Conservation (phyloP, 2,797 vertebrate genomes). For the Crenuchus spilurus region DNA sequence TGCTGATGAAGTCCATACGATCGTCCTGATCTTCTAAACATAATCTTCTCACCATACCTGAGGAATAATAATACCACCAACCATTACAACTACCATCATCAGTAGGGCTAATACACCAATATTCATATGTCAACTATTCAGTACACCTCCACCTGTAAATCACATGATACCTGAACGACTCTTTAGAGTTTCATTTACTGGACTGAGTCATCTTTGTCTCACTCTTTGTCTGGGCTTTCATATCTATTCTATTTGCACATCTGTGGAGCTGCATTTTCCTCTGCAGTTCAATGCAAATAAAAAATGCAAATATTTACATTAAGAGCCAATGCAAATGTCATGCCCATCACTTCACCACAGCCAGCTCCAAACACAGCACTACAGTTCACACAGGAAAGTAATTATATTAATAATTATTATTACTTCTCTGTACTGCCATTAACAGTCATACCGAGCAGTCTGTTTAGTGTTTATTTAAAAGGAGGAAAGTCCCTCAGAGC, state of each 20-base stretch:
- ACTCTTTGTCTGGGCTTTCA: too few species aligned
- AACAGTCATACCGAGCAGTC: too few species aligned
- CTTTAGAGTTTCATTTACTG: too few species aligned
- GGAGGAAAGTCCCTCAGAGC: too few species aligned
- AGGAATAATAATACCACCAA: background rate
- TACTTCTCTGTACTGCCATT: too few species aligned
- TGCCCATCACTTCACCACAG: background rate
- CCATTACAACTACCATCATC: background rate
- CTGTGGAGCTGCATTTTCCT: background rate
- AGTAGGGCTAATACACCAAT: background rate
- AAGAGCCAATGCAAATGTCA: background rate
- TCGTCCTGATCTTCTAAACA: conserved; percentile 68
- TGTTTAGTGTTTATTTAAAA: too few species aligned
- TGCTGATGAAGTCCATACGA: conserved; percentile 70
- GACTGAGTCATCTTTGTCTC: too few species aligned
- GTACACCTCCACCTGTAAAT: too few species aligned
- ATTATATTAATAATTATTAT: too few species aligned
- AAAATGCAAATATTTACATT: background rate
- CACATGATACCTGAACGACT: too few species aligned
- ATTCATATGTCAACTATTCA: too few species aligned
- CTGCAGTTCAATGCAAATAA: background rate
- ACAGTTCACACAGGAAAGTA: background rate
- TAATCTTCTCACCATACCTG: conserved; percentile 88
- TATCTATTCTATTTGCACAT: too few species aligned
- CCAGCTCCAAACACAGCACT: background rate